These are phyloP conservation scores for Vulpes ferrilata DNA, from an alignment of 2,113 vertebrate genomes.

Conservation along the genomic window DNA sequence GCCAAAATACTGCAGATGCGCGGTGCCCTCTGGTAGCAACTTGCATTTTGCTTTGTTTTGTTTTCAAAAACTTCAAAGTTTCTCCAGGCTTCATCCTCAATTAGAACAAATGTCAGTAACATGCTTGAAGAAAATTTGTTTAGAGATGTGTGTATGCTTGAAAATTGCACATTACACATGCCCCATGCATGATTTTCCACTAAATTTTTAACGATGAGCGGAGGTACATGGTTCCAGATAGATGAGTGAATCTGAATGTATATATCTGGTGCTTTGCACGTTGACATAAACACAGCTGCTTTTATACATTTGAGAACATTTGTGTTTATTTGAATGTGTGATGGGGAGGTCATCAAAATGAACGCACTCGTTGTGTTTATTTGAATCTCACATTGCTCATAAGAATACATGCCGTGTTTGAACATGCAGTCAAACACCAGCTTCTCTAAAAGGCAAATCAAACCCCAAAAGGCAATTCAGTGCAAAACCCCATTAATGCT, in stretches of 20 bases:
- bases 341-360: conserved; percentile 85
- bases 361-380: conserved; percentile 82
- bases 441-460: conserved; percentile 76
- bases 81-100: conserved; percentile 81
- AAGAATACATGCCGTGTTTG: conserved; percentile 81
- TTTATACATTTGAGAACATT: conserved; percentile 86
- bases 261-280: conserved; percentile 84
- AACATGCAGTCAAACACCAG: conserved; percentile 82
- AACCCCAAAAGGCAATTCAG: conserved; percentile 74
- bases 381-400: conserved; percentile 85
- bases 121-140: conserved; percentile 85
- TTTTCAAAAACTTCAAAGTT: conserved; percentile 85
- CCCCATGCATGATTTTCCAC: conserved; percentile 83
- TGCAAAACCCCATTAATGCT: conserved; percentile 76
- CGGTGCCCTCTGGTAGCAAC: conserved; percentile 79
- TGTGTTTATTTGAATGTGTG: conserved; percentile 87
- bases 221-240: conserved; percentile 80
- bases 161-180: conserved; percentile 83
- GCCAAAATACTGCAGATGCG: neutral
- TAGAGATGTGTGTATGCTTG: conserved; percentile 81
- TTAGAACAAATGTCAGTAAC: conserved; percentile 85
- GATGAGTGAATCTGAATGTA: conserved; percentile 81
- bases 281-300: conserved; percentile 86
- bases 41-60: conserved; percentile 79
- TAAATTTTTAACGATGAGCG: conserved; percentile 79